phyloP scores from a whole-genome alignment of 2,797 vertebrate species.

The Limnodromus scolopaceus region DNA sequence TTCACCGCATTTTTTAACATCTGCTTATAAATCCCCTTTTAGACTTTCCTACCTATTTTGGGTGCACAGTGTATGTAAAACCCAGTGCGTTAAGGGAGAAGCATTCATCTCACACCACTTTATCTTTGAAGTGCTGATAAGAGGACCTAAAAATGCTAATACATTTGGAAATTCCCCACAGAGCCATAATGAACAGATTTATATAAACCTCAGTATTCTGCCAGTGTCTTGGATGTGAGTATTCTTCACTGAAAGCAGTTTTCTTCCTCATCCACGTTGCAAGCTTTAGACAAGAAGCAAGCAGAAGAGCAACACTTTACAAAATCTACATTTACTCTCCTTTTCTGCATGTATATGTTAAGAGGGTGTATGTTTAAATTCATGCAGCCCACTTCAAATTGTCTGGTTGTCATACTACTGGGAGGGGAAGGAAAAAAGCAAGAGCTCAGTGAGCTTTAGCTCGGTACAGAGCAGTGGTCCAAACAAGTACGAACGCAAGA shows the following conservation, averaged over 20 bases:
- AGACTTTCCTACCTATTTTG: conserved; percentile 1
- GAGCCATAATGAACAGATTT: conserved; percentile 65
- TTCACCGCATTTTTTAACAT: conserved; percentile 19
- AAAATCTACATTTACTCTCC: not conserved
- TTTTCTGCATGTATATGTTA: not conserved
- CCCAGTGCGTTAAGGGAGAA: not conserved
- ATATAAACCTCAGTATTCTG: conserved; percentile 63
- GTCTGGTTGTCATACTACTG: not conserved
- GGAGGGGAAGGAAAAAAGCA: not conserved
- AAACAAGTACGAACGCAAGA: not conserved
- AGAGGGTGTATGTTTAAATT: not conserved
- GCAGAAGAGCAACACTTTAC: not conserved
- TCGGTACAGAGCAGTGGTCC: not conserved
- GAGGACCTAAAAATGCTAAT: conserved; percentile 69
- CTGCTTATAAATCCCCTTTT: conserved; percentile 25
- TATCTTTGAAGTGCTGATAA: conserved; percentile 71
- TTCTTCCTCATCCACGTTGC: not conserved
- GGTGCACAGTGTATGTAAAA: not conserved
- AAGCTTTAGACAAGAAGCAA: not conserved
- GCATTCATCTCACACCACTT: conserved; percentile 25
- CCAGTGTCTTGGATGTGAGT: not conserved
- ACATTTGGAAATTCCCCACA: conserved; percentile 53
- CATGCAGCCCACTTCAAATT: not conserved
- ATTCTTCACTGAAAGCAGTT: conserved; percentile 1
- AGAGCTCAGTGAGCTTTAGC: not conserved